Conservation (phyloP, 2,113 vertebrate genomes). For the Oncorhynchus clarkii region DNA sequence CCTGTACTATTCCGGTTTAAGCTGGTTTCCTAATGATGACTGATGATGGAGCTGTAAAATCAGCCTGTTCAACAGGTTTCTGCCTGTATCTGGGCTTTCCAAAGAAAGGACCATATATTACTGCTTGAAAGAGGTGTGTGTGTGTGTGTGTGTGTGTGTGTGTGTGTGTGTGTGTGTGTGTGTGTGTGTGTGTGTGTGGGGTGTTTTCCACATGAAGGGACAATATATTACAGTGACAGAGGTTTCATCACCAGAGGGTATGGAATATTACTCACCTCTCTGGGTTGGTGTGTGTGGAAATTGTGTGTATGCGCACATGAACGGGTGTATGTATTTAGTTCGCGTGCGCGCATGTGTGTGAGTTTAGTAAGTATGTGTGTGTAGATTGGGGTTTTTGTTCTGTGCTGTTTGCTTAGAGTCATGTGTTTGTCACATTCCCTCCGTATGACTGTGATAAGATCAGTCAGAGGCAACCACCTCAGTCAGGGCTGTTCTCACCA, state of each 20-base stretch:
- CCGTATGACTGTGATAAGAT: constrained; percentile 41
- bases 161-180: neutral
- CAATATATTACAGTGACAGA: constrained; percentile 66
- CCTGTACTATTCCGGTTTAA: constrained; percentile 47
- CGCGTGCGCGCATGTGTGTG: neutral
- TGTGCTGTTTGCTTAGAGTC: constrained; percentile 45
- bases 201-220: constrained; percentile 50
- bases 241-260: constrained; percentile 63
- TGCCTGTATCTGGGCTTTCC: constrained; percentile 58
- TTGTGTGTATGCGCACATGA: constrained; percentile 19
- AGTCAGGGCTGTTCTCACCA: neutral
- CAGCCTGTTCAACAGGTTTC: constrained; percentile 62
- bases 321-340: neutral
- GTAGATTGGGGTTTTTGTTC: constrained; percentile 48
- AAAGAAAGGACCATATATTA: constrained; percentile 34
- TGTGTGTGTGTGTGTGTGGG: constrained; percentile 11
- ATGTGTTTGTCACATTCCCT: constrained; percentile 55
- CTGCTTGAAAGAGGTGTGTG: neutral
- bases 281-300: constrained; percentile 1
- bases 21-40: constrained; percentile 55
- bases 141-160: neutral
- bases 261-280: constrained; percentile 49
- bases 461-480: neutral
- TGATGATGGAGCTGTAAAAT: constrained; percentile 47
- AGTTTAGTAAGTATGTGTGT: constrained; percentile 17